Evolutionary conservation across 2,888 invertebrate genomes (phyloP).

Genomic region (Tryphoninae sp.): DNA sequence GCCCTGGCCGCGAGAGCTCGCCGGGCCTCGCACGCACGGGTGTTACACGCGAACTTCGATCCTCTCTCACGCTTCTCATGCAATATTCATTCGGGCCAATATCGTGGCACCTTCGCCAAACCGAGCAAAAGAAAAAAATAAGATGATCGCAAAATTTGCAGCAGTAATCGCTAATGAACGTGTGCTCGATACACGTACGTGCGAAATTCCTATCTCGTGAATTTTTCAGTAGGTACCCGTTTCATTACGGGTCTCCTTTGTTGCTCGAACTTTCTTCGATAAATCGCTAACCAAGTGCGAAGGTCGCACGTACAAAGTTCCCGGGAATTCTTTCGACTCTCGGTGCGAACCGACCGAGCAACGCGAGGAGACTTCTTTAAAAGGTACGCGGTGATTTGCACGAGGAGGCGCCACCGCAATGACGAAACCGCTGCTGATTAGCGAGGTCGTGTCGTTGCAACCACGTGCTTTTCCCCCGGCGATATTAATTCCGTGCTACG

Average conservation of each 20-base stretch:
- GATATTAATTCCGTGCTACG: slow-evolving; percentile 37
- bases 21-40: slow-evolving; percentile 34
- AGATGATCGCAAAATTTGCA: slow-evolving; percentile 35
- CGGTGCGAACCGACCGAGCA: too few species aligned
- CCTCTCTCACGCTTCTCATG: slow-evolving; percentile 67
- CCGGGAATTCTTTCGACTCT: too few species aligned
- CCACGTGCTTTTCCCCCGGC: background rate
- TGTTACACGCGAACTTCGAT: background rate
- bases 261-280: slow-evolving; percentile 9
- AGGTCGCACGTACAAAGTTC: slow-evolving; percentile 9
- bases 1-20: slow-evolving; percentile 12
- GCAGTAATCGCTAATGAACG: slow-evolving; percentile 70
- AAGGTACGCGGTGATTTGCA: slow-evolving; percentile 48
- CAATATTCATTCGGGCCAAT: slow-evolving; percentile 69
- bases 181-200: slow-evolving; percentile 20
- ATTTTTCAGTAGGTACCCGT: slow-evolving; percentile 15
- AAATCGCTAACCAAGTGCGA: slow-evolving; percentile 18
- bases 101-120: slow-evolving; percentile 61
- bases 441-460: slow-evolving; percentile 17
- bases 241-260: background rate
- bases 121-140: slow-evolving; percentile 42
- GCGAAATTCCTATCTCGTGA: slow-evolving; percentile 6
- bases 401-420: slow-evolving; percentile 19
- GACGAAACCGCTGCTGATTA: slow-evolving; percentile 15
- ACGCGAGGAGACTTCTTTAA: background rate